Evolutionary conservation across 2,113 vertebrate genomes (phyloP).

Genomic region (Paratilapia polleni): DNA sequence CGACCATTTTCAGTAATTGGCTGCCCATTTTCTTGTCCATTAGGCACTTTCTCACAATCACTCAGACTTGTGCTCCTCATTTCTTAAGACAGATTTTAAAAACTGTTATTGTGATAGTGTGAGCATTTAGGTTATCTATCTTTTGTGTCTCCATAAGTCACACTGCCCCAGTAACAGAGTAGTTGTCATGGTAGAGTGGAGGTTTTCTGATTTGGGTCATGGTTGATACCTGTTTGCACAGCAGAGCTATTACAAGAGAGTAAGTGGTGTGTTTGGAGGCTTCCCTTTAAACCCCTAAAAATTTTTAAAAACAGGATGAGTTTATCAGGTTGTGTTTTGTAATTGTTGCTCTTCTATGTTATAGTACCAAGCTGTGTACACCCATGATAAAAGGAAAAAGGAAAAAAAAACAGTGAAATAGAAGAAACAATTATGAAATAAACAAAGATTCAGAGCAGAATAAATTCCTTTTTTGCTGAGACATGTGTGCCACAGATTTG

Average conservation of each 20-base stretch:
- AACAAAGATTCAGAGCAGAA: background rate
- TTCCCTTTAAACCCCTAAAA: background rate
- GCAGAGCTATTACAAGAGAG: constrained; percentile 8
- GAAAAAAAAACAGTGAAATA: background rate
- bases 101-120: constrained; percentile 29
- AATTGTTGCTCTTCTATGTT: background rate
- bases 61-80: constrained; percentile 26
- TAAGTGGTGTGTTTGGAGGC: background rate
- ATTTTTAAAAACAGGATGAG: background rate
- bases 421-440: background rate
- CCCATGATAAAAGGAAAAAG: background rate
- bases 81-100: constrained; percentile 35
- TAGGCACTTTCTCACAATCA: constrained; percentile 46
- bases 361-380: background rate
- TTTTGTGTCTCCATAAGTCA: constrained; percentile 7
- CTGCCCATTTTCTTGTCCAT: constrained; percentile 54
- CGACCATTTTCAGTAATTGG: constrained; percentile 53
- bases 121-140: background rate
- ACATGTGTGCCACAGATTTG: background rate
- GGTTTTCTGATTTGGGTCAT: constrained; percentile 12
- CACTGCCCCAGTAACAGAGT: background rate
- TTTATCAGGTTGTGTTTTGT: background rate
- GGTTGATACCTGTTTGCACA: constrained; percentile 18
- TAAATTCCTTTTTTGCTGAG: background rate
- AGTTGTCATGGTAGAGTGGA: constrained; percentile 2